Evolutionary conservation across 2,113 vertebrate species (phyloP).

Genomic region (Tangachromis dhanisi): DNA sequence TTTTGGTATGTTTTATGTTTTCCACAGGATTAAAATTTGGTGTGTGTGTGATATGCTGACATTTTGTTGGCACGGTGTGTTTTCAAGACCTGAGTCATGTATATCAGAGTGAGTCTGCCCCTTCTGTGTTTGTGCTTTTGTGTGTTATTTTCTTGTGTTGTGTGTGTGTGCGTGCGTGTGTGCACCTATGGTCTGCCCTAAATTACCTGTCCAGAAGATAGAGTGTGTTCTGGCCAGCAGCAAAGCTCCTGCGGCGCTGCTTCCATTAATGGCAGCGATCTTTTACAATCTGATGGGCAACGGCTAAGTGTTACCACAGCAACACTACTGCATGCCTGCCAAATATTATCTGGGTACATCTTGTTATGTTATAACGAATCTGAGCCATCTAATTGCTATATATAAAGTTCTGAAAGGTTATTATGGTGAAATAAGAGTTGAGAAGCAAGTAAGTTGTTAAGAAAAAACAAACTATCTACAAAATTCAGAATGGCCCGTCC

Average conservation of each 20-base stretch:
- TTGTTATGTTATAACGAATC: background rate
- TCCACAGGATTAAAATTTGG: background rate
- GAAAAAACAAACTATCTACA: background rate
- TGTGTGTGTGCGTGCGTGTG: background rate
- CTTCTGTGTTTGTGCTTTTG: background rate
- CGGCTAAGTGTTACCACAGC: background rate
- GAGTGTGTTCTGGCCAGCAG: constrained; percentile 14
- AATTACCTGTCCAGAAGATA: constrained; percentile 57
- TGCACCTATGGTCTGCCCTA: background rate
- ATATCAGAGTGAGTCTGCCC: background rate
- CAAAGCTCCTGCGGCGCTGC: background rate
- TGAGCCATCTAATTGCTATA: background rate
- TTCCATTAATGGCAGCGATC: constrained; percentile 38
- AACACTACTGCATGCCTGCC: background rate
- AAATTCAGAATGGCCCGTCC: background rate
- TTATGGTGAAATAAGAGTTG: background rate
- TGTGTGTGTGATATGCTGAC: background rate
- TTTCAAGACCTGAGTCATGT: background rate
- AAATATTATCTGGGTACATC: constrained; percentile 22
- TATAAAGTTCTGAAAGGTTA: background rate
- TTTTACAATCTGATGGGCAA: constrained; percentile 46
- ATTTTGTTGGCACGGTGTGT: background rate
- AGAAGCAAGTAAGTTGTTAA: background rate
- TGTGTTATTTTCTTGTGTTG: background rate
- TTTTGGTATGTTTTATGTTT: background rate